Evolutionary conservation across 1,140 invertebrate genomes (phyloP), one percentile per base, ranked within the genome.

Genomic region (Chrysomallon squamiferum): DNA sequence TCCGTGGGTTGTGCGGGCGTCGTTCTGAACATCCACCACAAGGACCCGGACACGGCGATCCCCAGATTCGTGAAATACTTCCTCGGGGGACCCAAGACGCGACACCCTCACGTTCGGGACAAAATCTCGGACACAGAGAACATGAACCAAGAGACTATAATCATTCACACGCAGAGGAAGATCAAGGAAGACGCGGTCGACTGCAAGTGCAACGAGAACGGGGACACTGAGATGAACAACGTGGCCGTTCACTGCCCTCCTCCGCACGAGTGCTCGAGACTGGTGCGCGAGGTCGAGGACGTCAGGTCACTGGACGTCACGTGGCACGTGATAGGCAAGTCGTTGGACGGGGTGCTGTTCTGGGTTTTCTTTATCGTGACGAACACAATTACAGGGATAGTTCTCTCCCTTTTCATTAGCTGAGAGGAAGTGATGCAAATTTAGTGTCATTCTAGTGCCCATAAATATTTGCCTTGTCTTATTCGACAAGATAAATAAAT

Each of bases 1-100:
- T 78, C 76, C 6, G 76, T 78, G 3, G 68, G 68, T 32, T 78
- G 72, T 32, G 74, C 76, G 6, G 76, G 75, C 0, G 52, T 76
- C 7, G 76, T 78, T 1, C 66, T 78, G 20, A 72, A 76, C 54
- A 74, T 74, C 50, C 76, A 78, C 52, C 74, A 78, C 41, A 58
- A 68, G 15, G 72, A 73, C 43, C 71, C 71, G 1, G 22, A 41
- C 33, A 62, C 62, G 41, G 56, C 71, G 13, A 66, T 73, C 6
- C 71, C 71, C 38, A 32, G 27, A 7, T 13, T 54, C 20, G 58
- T 72, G n/a, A 66, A 62, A 27, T 66, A 57, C 29, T 32, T 72
- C 58, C 67, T 68, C 59, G 50, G 50, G n/a, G 50, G 22, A 54
- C 25, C 52, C 7, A 38, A 15, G 15, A 38, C 6, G 15, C 49